Percentiles rank a stretch among this genome's conserved stretches.
These are phyloP conservation scores for Megastigmus dorsalis DNA, from an alignment of 2,888 invertebrate genomes.

Conservation along the genomic window DNA sequence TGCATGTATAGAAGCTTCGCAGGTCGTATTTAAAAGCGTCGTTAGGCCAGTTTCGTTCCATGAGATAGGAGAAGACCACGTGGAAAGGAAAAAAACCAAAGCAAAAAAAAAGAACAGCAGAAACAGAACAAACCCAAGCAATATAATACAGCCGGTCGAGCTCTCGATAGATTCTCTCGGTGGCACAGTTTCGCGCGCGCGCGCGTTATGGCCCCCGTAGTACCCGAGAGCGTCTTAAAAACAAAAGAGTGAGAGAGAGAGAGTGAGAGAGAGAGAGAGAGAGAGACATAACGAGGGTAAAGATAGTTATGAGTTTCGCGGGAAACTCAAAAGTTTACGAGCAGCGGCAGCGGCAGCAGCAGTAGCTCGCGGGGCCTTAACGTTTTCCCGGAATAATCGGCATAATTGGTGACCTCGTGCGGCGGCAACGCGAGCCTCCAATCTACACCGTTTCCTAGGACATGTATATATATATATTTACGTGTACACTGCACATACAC, in stretches of 20 bases:
- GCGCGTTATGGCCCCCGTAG: background rate
- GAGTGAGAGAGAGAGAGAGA: background rate
- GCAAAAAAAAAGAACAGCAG: background rate
- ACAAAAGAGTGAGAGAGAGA: background rate
- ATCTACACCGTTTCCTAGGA: constrained; percentile 27
- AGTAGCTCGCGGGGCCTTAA: constrained; percentile 40
- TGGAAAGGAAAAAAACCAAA: background rate
- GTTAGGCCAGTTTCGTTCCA: constrained; percentile 21
- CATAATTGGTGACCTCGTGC: constrained; percentile 45
- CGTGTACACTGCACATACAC: background rate
- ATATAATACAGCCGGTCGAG: no score
- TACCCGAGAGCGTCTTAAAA: constrained; percentile 6
- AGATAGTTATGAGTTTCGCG: constrained; percentile 46
- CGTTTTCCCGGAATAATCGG: constrained; percentile 49
- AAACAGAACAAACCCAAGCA: background rate
- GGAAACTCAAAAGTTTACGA: constrained; percentile 51
- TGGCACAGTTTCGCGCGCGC: constrained; percentile 20
- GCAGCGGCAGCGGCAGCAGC: no score
- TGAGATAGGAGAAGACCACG: no score
- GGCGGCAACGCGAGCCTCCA: background rate
- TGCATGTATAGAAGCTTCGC: background rate
- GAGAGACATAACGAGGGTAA: constrained; percentile 28
- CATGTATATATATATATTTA: background rate
- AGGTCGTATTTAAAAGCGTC: background rate
- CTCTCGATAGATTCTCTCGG: constrained; percentile 11